Evolutionary conservation across 2,113 vertebrate species (phyloP).

Genomic region (Pardalotus punctatus): DNA sequence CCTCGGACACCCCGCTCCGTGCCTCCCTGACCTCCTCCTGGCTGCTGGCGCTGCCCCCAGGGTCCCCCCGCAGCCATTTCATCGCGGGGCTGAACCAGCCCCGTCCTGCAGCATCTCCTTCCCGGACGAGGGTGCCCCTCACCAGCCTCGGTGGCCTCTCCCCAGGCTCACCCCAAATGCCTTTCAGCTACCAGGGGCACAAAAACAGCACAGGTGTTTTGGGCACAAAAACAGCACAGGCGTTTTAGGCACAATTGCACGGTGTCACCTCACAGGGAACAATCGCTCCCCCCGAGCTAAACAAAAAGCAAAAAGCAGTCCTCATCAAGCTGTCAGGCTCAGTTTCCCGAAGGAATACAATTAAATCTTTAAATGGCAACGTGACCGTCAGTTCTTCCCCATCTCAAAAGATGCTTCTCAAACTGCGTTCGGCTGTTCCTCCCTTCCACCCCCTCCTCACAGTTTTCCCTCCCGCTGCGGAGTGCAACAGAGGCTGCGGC

Average conservation of each 20-base stretch:
- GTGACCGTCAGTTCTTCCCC: neutral
- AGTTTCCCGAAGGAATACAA: neutral
- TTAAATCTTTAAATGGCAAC: neutral
- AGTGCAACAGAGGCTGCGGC: neutral
- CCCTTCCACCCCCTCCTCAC: neutral
- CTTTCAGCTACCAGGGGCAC: neutral
- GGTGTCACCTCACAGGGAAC: neutral
- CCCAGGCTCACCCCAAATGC: neutral
- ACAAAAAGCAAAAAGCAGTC: neutral
- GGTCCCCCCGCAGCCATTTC: neutral
- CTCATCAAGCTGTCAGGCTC: neutral
- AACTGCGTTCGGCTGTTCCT: neutral
- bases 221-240: neutral
- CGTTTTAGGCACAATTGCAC: neutral
- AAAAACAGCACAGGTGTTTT: neutral
- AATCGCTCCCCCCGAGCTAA: neutral
- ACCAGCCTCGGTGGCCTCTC: neutral
- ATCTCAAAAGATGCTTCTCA: neutral
- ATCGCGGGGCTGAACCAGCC: neutral
- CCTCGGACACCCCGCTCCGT: neutral
- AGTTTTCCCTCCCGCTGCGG: neutral
- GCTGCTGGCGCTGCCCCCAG: neutral
- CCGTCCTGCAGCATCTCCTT: neutral
- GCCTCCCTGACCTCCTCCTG: fast-evolving
- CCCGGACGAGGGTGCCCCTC: neutral